Evolutionary conservation across 1,140 invertebrate species (phyloP), one percentile per base, ranked within the genome.

Genomic region (Lasioglossum baleicum): DNA sequence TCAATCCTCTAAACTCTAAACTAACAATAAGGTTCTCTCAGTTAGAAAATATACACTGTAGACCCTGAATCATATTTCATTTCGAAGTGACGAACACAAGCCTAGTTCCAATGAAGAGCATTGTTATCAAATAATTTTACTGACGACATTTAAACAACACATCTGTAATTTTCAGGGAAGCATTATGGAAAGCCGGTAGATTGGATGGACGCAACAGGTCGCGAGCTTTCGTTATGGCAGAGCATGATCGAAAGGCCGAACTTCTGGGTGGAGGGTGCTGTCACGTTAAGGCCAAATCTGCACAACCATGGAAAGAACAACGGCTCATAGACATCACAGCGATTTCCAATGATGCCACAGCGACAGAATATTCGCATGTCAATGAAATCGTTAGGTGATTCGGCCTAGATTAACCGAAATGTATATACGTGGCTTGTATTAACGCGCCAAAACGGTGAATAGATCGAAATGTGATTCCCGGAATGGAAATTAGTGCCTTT

Each of bases 181-280:
- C 96, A 97, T 92, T 96, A 96, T 91, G 97, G 97, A 4, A 96
- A 96, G 86, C 91, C 94, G 31, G 97, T 98, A 6, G 97, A 98
- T 84, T 99, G 98, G 98, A 98, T 99, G 97, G 98, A 99, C 92
- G 97, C 97, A 58, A 95, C 95, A 35, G 98, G 97, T 22, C 97
- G 97, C 87, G 98, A 99, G 93, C 94, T 97, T 17, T 95, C 96
- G 0, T 92, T 99, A 1, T 99, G 98, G 98, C 97, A 98, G 88
- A 96, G 95, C 66, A 99, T 99, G 98, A 92, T 99, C 85, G 97
- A 99, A 84, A 94, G 96, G 53, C 98, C 98, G 22, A 98, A 98
- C 91, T 97, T 98, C 90, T 99, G 98, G 98, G 97, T 99, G 11
- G 98, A 99, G 92, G 97, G 97, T 67, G 97, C 96, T 73, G 93